Conservation (phyloP, 2,888 invertebrate genomes). For the Chesias legatella region DNA sequence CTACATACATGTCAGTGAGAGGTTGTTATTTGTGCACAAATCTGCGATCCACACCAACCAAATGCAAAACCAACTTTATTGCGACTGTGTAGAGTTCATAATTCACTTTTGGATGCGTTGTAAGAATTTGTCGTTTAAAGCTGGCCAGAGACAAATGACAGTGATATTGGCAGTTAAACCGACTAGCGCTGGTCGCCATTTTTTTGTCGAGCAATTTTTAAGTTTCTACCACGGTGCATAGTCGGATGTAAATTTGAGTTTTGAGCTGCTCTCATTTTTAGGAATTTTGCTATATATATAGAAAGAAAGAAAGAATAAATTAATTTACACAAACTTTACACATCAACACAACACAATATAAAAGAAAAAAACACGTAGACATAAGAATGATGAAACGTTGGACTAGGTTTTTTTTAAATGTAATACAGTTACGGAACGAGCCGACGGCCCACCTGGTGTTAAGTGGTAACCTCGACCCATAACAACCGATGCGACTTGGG, state of each 20-base stretch:
- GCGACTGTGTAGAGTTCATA: constrained; percentile 24
- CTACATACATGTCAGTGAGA: constrained; percentile 54
- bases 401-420: too few relatives aligned
- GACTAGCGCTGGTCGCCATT: constrained; percentile 38
- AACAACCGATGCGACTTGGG: too few relatives aligned
- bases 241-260: constrained; percentile 30
- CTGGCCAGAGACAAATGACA: constrained; percentile 59
- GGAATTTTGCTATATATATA: constrained; percentile 1
- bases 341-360: too few relatives aligned
- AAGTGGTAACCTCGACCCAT: too few relatives aligned
- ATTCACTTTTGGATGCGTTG: constrained; percentile 23
- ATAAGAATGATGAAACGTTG: too few relatives aligned
- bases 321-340: too few relatives aligned
- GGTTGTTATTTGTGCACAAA: constrained; percentile 49
- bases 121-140: constrained; percentile 41
- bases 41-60: constrained; percentile 19
- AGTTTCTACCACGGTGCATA: constrained; percentile 40
- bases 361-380: too few relatives aligned
- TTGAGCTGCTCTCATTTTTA: constrained; percentile 13
- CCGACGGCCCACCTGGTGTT: too few relatives aligned
- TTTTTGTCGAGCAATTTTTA: constrained; percentile 47
- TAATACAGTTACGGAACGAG: too few relatives aligned
- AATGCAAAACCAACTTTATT: constrained; percentile 26
- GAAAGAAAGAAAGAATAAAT: too few relatives aligned
- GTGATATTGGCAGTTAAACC: constrained; percentile 64